Conservation (phyloP, 2,797 vertebrate genomes). For the Ataeniobius toweri region DNA sequence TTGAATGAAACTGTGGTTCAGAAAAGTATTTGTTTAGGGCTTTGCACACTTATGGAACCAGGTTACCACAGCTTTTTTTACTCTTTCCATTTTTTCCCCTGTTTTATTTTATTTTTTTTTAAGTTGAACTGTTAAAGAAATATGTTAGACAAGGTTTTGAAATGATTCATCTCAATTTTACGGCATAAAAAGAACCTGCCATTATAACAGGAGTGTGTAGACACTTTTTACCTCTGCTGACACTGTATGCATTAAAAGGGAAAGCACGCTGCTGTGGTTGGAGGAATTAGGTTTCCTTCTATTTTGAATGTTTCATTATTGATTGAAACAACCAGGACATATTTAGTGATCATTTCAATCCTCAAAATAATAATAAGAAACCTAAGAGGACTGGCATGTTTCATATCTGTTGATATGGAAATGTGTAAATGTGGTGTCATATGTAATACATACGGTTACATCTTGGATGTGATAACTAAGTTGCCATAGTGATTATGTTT, state of each 20-base stretch:
- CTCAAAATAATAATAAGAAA: slow-evolving; percentile 6
- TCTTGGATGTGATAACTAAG: slow-evolving; percentile 49
- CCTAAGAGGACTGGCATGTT: slow-evolving; percentile 48
- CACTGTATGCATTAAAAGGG: slow-evolving; percentile 61
- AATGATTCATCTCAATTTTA: not conserved
- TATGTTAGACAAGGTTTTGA: not conserved
- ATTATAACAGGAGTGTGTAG: not conserved
- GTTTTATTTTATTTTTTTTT: too few relatives aligned
- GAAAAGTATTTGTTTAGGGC: not conserved
- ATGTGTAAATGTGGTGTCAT: slow-evolving; percentile 62
- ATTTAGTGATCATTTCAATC: slow-evolving; percentile 45
- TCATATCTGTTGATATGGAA: slow-evolving; percentile 68
- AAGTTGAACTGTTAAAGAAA: too few relatives aligned
- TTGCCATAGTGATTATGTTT: slow-evolving; percentile 51
- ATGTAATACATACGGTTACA: slow-evolving; percentile 76
- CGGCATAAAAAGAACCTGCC: not conserved
- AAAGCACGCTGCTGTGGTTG: slow-evolving; percentile 44
- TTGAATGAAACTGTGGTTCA: too few relatives aligned
- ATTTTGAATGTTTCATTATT: slow-evolving; percentile 17
- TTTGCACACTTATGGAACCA: not conserved
- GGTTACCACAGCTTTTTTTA: not conserved
- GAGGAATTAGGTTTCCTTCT: slow-evolving; percentile 2
- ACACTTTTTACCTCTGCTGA: not conserved
- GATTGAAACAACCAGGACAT: slow-evolving; percentile 21
- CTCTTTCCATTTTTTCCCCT: too few relatives aligned